Percentiles rank a stretch among this genome's conserved stretches.
Evolutionary conservation across 2,113 vertebrate genomes (phyloP).

Genomic region (Sciurus niger): DNA sequence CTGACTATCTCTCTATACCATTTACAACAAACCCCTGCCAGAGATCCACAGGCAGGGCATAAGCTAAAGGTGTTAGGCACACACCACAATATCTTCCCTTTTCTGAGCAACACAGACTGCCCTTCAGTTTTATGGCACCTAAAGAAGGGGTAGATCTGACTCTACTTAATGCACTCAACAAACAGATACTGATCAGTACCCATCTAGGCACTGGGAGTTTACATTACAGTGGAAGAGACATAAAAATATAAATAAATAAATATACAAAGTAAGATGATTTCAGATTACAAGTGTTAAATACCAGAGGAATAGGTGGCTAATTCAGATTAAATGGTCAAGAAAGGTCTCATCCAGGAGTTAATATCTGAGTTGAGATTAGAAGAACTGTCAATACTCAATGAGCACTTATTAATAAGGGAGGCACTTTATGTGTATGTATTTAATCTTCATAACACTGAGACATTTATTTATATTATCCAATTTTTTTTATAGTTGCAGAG

Average conservation of each 20-base stretch:
- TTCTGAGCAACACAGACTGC: neutral
- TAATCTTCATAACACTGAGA: neutral
- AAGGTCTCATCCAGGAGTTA: neutral
- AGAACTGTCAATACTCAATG: neutral
- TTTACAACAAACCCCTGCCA: neutral
- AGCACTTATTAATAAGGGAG: neutral
- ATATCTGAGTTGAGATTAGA: neutral
- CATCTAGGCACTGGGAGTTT: neutral
- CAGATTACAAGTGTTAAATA: neutral
- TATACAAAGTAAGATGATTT: constrained; percentile 11
- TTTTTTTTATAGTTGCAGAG: constrained; percentile 3
- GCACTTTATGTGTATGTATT: neutral
- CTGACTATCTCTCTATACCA: neutral
- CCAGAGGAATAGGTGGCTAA: neutral
- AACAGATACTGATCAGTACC: constrained; percentile 1
- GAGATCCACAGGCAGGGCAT: neutral
- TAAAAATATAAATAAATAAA: constrained; percentile 3
- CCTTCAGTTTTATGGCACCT: neutral
- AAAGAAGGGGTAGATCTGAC: neutral
- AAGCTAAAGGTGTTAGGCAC: neutral
- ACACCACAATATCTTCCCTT: neutral
- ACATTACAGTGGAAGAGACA: constrained; percentile 13
- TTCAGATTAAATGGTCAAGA: constrained; percentile 46
- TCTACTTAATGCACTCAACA: constrained; percentile 32
- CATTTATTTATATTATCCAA: neutral